Evolutionary conservation across 2,797 vertebrate genomes (phyloP).

Genomic region (Falco novaeseelandiae): DNA sequence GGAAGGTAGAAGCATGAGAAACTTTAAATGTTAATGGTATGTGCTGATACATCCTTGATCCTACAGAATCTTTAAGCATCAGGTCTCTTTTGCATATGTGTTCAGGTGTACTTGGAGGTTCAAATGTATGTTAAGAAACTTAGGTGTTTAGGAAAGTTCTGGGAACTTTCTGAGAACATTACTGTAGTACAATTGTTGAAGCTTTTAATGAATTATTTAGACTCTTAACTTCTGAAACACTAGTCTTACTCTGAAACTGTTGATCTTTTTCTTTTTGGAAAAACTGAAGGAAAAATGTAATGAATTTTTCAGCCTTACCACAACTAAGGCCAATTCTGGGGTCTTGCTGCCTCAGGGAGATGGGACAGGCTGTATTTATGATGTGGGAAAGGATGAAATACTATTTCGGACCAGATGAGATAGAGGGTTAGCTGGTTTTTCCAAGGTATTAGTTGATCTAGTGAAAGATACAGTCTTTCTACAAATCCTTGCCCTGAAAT

Average conservation of each 20-base stretch:
- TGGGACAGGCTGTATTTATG: background rate
- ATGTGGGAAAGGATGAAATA: background rate
- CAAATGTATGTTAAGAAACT: background rate
- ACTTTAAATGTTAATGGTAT: background rate
- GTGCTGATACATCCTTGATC: background rate
- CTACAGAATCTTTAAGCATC: background rate
- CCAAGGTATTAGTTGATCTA: background rate
- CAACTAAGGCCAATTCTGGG: background rate
- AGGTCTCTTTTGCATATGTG: background rate
- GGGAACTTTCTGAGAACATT: background rate
- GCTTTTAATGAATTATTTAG: background rate
- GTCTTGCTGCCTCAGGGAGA: background rate
- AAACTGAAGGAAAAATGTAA: background rate
- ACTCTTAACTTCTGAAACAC: background rate
- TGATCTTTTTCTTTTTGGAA: background rate
- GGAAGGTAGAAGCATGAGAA: background rate
- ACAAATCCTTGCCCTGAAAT: background rate
- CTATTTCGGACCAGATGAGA: background rate
- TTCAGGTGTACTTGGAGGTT: background rate
- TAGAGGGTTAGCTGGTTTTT: background rate
- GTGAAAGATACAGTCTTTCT: background rate
- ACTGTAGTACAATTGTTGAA: background rate
- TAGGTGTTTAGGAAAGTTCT: background rate
- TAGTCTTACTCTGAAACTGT: background rate
- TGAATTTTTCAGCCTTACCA: background rate